Conservation (phyloP, 2,888 invertebrate genomes). For the Dryocosmus kuriphilus region DNA sequence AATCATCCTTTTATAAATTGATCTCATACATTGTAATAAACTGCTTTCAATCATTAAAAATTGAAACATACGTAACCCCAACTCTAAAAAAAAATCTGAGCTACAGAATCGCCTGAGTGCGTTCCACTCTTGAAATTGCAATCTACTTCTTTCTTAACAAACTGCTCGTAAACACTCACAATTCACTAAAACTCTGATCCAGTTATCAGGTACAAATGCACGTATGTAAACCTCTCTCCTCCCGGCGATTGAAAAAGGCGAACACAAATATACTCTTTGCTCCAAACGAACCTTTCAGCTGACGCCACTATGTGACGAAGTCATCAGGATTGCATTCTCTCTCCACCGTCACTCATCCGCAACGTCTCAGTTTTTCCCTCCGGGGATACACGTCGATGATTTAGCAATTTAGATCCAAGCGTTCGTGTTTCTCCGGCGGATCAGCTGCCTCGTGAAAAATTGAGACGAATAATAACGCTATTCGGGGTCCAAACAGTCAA, state of each 20-base stretch:
- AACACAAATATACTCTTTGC: not conserved
- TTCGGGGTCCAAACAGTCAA: constrained; percentile 33
- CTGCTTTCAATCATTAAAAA: no score
- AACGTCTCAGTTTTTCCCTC: constrained; percentile 31
- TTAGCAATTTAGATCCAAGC: constrained; percentile 23
- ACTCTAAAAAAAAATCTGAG: no score
- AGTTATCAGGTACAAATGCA: not conserved
- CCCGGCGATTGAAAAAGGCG: not conserved
- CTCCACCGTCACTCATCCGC: constrained; percentile 5
- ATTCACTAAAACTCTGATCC: not conserved
- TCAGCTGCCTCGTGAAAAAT: constrained; percentile 60
- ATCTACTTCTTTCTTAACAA: no score
- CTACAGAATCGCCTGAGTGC: no score
- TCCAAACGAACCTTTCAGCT: not conserved
- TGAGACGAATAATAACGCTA: constrained; percentile 44
- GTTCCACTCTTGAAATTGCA: no score
- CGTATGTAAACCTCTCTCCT: not conserved
- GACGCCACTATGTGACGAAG: not conserved
- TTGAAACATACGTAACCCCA: no score
- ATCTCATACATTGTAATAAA: no score
- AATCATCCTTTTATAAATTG: no score
- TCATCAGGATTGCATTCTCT: constrained; percentile 15
- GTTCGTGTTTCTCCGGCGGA: not conserved
- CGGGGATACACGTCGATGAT: not conserved
- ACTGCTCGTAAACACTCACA: no score